Evolutionary conservation across 2,113 vertebrate species (phyloP), one percentile per base, ranked within the genome.

Genomic region (Hyperoodon ampullatus): DNA sequence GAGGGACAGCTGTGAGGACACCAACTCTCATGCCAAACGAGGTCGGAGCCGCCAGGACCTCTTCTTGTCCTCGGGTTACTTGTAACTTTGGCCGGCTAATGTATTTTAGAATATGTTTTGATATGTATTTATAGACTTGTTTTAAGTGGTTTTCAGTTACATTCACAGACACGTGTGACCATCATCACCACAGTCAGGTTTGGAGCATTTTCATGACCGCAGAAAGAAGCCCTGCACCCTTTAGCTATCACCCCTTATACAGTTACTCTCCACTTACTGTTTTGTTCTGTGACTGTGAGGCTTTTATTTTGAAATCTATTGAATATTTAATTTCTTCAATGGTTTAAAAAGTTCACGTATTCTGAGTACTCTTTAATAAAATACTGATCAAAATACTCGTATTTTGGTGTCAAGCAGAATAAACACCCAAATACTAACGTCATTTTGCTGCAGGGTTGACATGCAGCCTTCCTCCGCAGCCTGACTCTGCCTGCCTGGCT

Each of bases 1-100:
- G 2, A 7, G 6, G 39, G 63, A 7, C 21, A 1, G 1, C 19
- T 2, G 0, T 5, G 33, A 74, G 33, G 39, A 30, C 74, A 19
- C 58, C 24, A 0, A 19, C 68, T 23, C 18, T 42, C 35, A 30
- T 2, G 14, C n/a, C 6, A 0, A 1, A 5, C 0, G 0, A 58
- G 7, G 15, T 1, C 1, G 4, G 21, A 44, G 18, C 24, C 55
- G 4, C 0, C 11, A 0, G 21, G 39, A 35, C 13, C 28, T 0
- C 10, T 28, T 47, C 44, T 5, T 1, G 8, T 15, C 30, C 15
- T 42, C 13, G 4, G 47, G 23, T 35, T 74, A 44, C 78, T 26
- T 35, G 16, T 6, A 44, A 8, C 26, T 26, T 11, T 26, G 58
- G 0, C 72, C 55, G 8, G 44, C 55, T 68, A 12, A 8, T 14